Evolutionary conservation across 2,113 vertebrate genomes (phyloP), one percentile per base, ranked within the genome.

Genomic region (Monarcha castaneiventris): DNA sequence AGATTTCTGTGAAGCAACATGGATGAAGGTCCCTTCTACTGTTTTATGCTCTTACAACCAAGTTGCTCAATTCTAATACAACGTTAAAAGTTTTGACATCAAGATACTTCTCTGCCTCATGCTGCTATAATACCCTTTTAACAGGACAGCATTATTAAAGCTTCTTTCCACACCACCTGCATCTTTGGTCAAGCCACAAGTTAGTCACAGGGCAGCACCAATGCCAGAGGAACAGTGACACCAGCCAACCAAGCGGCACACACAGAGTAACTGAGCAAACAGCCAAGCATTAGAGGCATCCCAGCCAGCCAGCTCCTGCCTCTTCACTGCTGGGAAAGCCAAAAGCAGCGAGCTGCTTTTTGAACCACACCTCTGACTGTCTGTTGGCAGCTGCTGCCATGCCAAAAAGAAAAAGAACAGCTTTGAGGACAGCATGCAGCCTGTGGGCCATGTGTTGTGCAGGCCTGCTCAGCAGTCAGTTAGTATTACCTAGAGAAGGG

Each of bases 361-460:
- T 22, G 13, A 94, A 78, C 88, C 86, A 84, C 93, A 92, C 68
- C 76, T 93, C 83, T 77, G 48, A 79, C 81, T 72, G 46, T 43
- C 68, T 92, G 72, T 92, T 62, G 63, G 94, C 94, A 86, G 75
- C 58, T 88, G 33, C 71, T 79, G 27, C 51, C 63, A 71, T 4
- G 7, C 63, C 64, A 75, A 56, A 59, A 93, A 52, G 18, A 35
- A 78, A 59, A 86, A 67, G 69, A 87, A 73, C 82, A 94, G 90
- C 89, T 93, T 81, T 4, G 0, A 82, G 80, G 72, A 93, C 92
- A 89, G 86, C 90, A 55, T 55, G 85, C 35, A 90, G 88, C 72
- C 85, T 84, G 48, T 20, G 35, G 48, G 56, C 86, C 80, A 72
- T 75, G 93, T 94, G 94, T 33, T 84, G 39, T 23, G 9, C 43